Percentiles rank a stretch among this genome's conserved stretches.
These are phyloP conservation scores for Eupeodes latifasciatus DNA, from an alignment of 2,888 invertebrate species.

Conservation along the genomic window DNA sequence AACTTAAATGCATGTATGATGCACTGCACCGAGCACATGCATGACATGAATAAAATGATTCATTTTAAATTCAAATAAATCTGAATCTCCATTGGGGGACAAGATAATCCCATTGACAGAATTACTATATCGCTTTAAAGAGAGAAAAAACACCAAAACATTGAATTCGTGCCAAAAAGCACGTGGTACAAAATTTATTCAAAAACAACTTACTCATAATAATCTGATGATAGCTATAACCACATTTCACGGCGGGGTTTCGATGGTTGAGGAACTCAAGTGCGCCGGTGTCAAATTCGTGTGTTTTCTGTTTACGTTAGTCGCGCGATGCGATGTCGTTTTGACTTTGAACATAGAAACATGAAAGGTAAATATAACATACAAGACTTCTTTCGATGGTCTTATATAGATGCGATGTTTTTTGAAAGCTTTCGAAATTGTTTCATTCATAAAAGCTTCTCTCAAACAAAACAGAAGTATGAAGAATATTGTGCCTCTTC, in stretches of 20 bases:
- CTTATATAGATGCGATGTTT: slow-evolving; percentile 53
- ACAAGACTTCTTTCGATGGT: not conserved
- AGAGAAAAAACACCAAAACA: slow-evolving; percentile 45
- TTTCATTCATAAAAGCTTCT: slow-evolving; percentile 61
- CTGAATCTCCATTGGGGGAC: slow-evolving; percentile 27
- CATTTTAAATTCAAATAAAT: slow-evolving; percentile 51
- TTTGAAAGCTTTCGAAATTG: slow-evolving; percentile 40
- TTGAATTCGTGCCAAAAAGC: slow-evolving; percentile 64
- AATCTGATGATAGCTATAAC: not conserved
- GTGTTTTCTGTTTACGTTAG: slow-evolving; percentile 55
- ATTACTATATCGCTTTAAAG: not conserved
- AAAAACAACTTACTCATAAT: slow-evolving; percentile 41
- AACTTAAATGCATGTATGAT: slow-evolving; percentile 19
- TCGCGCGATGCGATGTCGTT: slow-evolving; percentile 37
- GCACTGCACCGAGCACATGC: not conserved
- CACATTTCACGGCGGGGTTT: not conserved
- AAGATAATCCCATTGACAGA: slow-evolving; percentile 54
- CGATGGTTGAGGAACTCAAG: not conserved
- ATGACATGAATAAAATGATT: slow-evolving; percentile 50
- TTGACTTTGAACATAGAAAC: slow-evolving; percentile 43
- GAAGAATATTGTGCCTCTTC: too few relatives aligned
- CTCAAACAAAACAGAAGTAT: not conserved
- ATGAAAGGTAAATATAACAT: not conserved
- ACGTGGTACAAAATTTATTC: slow-evolving; percentile 38
- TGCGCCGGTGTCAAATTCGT: slow-evolving; percentile 28